Percentiles rank a stretch among this genome's conserved stretches.
Evolutionary conservation across 2,113 vertebrate species (phyloP).

Genomic region (Glaucomys volans): DNA sequence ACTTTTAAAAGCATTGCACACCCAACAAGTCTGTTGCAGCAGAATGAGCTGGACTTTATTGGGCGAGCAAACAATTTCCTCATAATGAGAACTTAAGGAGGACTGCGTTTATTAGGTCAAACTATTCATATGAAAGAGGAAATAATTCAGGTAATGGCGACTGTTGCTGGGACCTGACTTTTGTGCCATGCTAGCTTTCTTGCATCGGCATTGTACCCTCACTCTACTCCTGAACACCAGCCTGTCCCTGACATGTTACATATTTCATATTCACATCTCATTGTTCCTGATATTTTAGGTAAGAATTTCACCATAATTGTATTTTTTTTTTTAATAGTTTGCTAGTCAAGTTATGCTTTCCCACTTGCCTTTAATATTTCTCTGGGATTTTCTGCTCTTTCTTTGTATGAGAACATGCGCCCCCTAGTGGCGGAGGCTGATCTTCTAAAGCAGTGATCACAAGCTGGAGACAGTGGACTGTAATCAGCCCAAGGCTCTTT

Average conservation of each 20-base stretch:
- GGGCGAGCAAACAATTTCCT: slow-evolving; percentile 1
- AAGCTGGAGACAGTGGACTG: background rate
- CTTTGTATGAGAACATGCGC: background rate
- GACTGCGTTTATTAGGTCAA: background rate
- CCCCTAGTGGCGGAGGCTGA: background rate
- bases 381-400: background rate
- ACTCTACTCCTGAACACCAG: background rate
- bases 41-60: slow-evolving; percentile 53
- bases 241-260: background rate
- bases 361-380: background rate
- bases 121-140: background rate
- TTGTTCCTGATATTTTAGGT: background rate
- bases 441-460: background rate
- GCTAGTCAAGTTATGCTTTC: background rate
- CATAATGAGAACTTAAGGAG: background rate
- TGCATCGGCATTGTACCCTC: background rate
- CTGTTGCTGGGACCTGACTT: background rate
- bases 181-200: background rate
- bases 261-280: background rate
- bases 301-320: background rate
- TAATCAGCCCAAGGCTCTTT: background rate
- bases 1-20: slow-evolving; percentile 49
- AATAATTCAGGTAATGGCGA: background rate
- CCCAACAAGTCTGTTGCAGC: background rate
- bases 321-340: background rate